phyloP scores from a whole-genome alignment of 2,888 invertebrate genomes.

The Trissolcus brochymenae region DNA sequence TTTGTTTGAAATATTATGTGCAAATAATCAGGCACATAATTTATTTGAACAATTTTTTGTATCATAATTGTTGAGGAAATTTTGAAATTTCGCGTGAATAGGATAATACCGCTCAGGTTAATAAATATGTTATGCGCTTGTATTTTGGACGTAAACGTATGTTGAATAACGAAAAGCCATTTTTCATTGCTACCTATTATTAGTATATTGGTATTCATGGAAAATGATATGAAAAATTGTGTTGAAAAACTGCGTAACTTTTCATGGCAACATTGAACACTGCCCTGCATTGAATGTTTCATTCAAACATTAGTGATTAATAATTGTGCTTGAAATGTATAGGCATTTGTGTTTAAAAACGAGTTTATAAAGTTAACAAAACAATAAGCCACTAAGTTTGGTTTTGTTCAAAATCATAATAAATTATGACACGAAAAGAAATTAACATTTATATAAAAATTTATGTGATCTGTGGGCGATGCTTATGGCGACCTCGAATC shows the following conservation, averaged over 20 bases:
- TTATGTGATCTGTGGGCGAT: conserved; percentile 21
- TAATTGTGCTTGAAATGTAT: no score
- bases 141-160: conserved; percentile 14
- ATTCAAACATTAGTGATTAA: no score
- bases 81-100: conserved; percentile 23
- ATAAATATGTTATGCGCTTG: conserved; percentile 33
- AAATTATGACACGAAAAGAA: conserved; percentile 6
- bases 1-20: no score
- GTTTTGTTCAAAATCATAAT: no score
- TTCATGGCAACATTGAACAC: no score
- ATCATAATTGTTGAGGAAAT: neutral
- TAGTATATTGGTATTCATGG: no score
- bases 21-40: conserved; percentile 17
- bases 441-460: conserved; percentile 35
- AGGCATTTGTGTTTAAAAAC: no score
- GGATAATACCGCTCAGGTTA: conserved; percentile 30
- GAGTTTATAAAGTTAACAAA: no score
- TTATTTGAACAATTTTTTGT: conserved; percentile 17
- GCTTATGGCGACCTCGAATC: conserved; percentile 25
- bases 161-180: conserved; percentile 14
- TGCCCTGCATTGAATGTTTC: no score
- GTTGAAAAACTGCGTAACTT: no score
- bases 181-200: conserved; percentile 6
- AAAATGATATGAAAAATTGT: no score
- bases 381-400: no score